phyloP scores from a whole-genome alignment of 2,888 invertebrate genomes.

The Diaprepes abbreviatus region DNA sequence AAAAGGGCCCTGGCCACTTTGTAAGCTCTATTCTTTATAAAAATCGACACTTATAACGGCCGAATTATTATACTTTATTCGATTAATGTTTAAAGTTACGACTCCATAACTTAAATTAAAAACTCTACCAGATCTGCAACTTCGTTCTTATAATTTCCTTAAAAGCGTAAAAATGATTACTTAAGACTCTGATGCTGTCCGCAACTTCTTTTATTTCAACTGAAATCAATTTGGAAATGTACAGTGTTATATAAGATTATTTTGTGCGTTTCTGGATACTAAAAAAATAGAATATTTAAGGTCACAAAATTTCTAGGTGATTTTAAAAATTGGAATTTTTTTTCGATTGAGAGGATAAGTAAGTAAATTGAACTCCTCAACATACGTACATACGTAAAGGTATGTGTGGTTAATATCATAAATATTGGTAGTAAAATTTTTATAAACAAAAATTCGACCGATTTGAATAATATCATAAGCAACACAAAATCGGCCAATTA shows the following conservation, averaged over 20 bases:
- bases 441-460: no score
- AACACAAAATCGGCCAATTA: no score
- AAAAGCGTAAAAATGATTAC: slow-evolving; percentile 42
- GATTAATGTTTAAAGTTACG: slow-evolving; percentile 58
- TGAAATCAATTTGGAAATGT: not conserved
- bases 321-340: no score
- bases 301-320: no score
- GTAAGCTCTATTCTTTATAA: slow-evolving; percentile 65
- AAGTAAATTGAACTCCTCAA: no score
- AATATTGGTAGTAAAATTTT: no score
- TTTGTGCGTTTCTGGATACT: not conserved
- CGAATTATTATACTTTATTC: slow-evolving; percentile 62
- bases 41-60: slow-evolving; percentile 66
- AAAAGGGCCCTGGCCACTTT: slow-evolving; percentile 67
- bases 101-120: slow-evolving; percentile 59
- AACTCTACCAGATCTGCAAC: slow-evolving; percentile 47
- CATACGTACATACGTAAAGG: no score
- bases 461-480: no score
- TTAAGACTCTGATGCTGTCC: slow-evolving; percentile 6
- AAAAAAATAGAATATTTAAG: no score
- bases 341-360: no score
- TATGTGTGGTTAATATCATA: no score
- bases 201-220: slow-evolving; percentile 5
- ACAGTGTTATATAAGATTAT: not conserved
- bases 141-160: slow-evolving; percentile 40